Evolutionary conservation across 2,888 invertebrate genomes (phyloP).

Genomic region (Marronus borbonicus): DNA sequence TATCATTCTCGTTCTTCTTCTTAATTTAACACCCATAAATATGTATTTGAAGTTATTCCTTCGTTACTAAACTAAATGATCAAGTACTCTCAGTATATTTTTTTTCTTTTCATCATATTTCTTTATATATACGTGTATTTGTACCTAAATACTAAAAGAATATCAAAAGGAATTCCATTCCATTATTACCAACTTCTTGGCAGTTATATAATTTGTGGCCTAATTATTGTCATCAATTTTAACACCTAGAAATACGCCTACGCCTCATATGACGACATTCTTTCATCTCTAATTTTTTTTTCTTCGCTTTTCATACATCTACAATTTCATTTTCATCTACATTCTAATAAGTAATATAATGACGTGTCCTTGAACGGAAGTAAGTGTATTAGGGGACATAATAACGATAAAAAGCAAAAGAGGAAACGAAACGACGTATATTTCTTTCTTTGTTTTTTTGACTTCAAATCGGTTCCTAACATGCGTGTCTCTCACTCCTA

Average conservation of each 20-base stretch:
- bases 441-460: conserved; percentile 22
- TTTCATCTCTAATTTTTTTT: not conserved
- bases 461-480: conserved; percentile 43
- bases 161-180: too few relatives aligned
- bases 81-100: not conserved
- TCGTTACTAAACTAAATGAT: not conserved
- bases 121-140: not conserved
- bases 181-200: not conserved
- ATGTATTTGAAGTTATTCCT: not conserved
- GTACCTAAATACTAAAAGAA: not conserved
- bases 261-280: not conserved
- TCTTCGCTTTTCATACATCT: not conserved
- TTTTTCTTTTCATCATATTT: not conserved
- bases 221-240: conserved; percentile 19
- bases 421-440: conserved; percentile 6
- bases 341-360: conserved; percentile 17
- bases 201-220: conserved; percentile 16
- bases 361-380: conserved; percentile 15
- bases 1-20: not conserved
- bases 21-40: not conserved
- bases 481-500: conserved; percentile 34
- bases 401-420: conserved; percentile 14
- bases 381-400: not conserved
- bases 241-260: not conserved
- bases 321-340: conserved; percentile 14